Evolutionary conservation across 2,113 vertebrate genomes (phyloP).

Genomic region (Atractosteus spatula): DNA sequence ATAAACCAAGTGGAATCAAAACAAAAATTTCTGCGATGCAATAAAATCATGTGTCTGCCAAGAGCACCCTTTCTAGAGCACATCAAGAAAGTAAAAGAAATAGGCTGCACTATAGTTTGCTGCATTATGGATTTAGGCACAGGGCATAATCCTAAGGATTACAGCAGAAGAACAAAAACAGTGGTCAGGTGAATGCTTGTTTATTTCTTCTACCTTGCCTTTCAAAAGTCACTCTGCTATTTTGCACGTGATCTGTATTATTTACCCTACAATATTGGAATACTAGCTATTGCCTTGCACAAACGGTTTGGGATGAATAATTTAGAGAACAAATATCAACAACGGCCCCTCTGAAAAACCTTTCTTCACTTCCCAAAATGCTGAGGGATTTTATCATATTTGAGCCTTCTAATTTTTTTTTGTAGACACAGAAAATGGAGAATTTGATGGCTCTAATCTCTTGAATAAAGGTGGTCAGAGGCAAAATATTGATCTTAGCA

Average conservation of each 20-base stretch:
- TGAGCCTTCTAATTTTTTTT: slow-evolving; percentile 40
- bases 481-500: slow-evolving; percentile 19
- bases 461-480: slow-evolving; percentile 31
- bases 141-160: no score
- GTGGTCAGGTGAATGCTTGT: no score
- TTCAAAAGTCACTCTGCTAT: background rate
- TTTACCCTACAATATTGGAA: slow-evolving; percentile 21
- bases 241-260: slow-evolving; percentile 16
- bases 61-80: no score
- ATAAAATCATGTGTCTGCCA: no score
- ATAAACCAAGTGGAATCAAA: no score
- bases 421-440: slow-evolving; percentile 36
- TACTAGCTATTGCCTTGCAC: slow-evolving; percentile 18
- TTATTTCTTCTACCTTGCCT: background rate
- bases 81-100: no score
- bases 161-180: no score
- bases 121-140: no score
- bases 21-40: no score
- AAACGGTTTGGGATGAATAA: slow-evolving; percentile 25
- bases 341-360: slow-evolving; percentile 18
- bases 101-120: no score
- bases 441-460: slow-evolving; percentile 44
- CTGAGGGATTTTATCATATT: slow-evolving; percentile 43
- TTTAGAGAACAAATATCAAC: slow-evolving; percentile 28
- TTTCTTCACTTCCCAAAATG: slow-evolving; percentile 44